These are phyloP conservation scores for Natrix natrix DNA, from an alignment of 2,797 vertebrate genomes.

Conservation along the genomic window DNA sequence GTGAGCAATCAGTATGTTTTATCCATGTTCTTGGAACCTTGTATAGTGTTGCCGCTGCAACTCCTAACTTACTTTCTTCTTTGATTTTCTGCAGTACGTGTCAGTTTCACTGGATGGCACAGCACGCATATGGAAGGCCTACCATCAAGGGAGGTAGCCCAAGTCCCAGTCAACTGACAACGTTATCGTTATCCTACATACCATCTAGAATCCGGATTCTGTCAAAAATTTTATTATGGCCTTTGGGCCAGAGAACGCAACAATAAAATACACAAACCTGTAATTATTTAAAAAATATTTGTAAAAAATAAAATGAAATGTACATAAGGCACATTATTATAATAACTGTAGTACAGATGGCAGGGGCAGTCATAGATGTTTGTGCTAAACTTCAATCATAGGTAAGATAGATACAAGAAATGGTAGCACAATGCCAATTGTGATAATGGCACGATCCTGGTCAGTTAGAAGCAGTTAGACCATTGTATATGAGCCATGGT, in stretches of 20 bases:
- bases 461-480: background rate
- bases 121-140: slow-evolving; percentile 56
- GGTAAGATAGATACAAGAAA: background rate
- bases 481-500: too few species aligned
- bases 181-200: background rate
- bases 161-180: background rate
- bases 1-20: background rate
- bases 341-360: background rate
- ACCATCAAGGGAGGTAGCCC: slow-evolving; percentile 6
- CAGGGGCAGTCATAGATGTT: background rate
- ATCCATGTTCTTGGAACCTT: background rate
- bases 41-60: background rate
- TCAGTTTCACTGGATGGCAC: slow-evolving; percentile 58
- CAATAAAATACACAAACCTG: background rate
- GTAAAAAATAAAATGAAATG: background rate
- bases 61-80: background rate
- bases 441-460: background rate
- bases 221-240: background rate
- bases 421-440: background rate
- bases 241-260: background rate
- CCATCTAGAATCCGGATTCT: background rate
- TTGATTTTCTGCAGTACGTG: slow-evolving; percentile 47
- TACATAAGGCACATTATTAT: background rate
- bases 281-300: background rate
- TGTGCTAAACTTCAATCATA: background rate